Conservation (phyloP, 2,113 vertebrate genomes). For the Scolopax mira region DNA sequence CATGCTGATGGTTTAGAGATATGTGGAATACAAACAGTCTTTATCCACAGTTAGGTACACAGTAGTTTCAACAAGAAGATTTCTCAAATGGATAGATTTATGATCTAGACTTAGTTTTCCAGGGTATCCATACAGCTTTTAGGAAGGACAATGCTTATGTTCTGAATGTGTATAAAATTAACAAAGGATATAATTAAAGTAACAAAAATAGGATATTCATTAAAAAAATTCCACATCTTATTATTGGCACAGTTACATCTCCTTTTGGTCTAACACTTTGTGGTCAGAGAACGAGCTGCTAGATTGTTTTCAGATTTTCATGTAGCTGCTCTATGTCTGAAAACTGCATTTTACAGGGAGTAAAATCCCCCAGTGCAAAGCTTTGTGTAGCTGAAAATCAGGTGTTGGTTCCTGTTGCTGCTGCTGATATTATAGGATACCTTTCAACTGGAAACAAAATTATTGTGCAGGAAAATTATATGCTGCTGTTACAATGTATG, state of each 20-base stretch:
- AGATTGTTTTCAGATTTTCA: slow-evolving; percentile 6
- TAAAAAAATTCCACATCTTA: not conserved
- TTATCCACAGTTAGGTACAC: not conserved
- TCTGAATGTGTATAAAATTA: not conserved
- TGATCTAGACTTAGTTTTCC: not conserved
- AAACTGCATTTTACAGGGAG: slow-evolving; percentile 48
- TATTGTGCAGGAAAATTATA: slow-evolving; percentile 69
- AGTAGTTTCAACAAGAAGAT: not conserved
- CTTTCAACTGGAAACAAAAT: slow-evolving; percentile 72
- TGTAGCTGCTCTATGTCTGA: not conserved
- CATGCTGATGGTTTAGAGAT: not conserved
- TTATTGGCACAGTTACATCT: not conserved
- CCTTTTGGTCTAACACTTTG: slow-evolving; percentile 18
- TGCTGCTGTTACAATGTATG: slow-evolving; percentile 59
- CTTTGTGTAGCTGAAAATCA: slow-evolving; percentile 67
- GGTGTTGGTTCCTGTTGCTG: slow-evolving; percentile 58
- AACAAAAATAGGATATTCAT: not conserved
- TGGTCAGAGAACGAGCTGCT: slow-evolving; percentile 31
- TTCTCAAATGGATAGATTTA: not conserved
- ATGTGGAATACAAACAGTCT: not conserved
- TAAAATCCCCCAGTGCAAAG: slow-evolving; percentile 18
- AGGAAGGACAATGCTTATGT: not conserved
- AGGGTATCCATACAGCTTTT: not conserved
- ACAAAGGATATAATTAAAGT: not conserved
- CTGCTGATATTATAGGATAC: slow-evolving; percentile 66